Evolutionary conservation across 2,888 invertebrate genomes (phyloP).

Genomic region (Acrobasis suavella): DNA sequence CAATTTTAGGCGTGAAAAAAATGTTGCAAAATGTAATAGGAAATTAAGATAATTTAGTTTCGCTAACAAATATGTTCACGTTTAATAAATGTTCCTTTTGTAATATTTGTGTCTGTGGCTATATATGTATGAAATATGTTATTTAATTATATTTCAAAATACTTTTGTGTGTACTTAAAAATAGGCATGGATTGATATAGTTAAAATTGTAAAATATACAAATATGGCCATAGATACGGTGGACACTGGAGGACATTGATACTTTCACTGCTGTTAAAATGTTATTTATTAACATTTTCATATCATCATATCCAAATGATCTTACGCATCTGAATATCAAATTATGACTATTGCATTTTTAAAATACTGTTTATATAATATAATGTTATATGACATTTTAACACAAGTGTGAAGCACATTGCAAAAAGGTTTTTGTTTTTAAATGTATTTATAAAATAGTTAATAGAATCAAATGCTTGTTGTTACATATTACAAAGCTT

Average conservation of each 20-base stretch:
- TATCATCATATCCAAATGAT: too few species aligned
- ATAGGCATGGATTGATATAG: neutral
- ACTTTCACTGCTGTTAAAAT: too few species aligned
- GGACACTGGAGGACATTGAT: neutral
- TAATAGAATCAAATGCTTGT: slow-evolving; percentile 52
- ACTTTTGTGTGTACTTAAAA: too few species aligned
- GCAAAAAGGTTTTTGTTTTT: slow-evolving; percentile 23
- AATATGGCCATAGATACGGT: neutral
- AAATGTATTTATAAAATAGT: slow-evolving; percentile 31
- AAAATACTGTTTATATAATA: too few species aligned
- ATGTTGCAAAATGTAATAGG: slow-evolving; percentile 21
- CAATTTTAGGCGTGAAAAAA: slow-evolving; percentile 64
- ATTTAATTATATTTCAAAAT: neutral
- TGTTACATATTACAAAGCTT: slow-evolving; percentile 68
- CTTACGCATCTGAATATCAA: too few species aligned
- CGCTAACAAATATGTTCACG: slow-evolving; percentile 22
- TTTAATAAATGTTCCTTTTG: slow-evolving; percentile 2
- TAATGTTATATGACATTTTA: too few species aligned
- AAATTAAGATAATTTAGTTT: slow-evolving; percentile 21
- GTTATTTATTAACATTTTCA: too few species aligned
- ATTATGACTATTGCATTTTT: too few species aligned
- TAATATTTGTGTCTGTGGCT: slow-evolving; percentile 7
- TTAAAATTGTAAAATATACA: neutral
- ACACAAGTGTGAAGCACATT: too few species aligned
- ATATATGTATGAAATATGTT: neutral